A percentile compares a stretch with the other conserved stretches of the same genome.
Evolutionary conservation across 92 coral and sea anemone genomes (phyloP).

Genomic region (Palythoa grandis): DNA sequence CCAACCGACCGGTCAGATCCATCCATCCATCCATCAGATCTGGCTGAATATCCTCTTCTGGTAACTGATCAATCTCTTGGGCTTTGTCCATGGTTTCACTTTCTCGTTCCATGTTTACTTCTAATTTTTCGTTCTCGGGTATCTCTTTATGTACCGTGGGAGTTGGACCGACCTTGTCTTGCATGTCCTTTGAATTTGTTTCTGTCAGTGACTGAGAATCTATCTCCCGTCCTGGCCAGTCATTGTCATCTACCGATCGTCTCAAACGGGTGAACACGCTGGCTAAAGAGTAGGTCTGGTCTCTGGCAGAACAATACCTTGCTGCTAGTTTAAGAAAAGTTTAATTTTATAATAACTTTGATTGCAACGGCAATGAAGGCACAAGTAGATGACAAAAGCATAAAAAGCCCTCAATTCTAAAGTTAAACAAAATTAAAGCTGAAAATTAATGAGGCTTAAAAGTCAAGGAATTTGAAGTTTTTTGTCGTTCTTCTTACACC

Average conservation of each 20-base stretch:
- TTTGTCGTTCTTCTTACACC: too few relatives aligned
- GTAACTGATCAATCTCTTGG: neutral
- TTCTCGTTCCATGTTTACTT: neutral
- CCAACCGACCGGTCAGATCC: constrained; percentile 18
- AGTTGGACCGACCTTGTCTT: neutral
- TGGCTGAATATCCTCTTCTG: neutral
- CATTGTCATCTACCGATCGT: constrained; percentile 1
- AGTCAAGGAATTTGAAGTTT: too few relatives aligned
- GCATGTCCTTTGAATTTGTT: neutral
- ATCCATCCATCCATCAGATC: too few relatives aligned
- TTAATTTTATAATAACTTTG: neutral
- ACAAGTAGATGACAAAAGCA: too few relatives aligned
- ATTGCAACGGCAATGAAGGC: too few relatives aligned
- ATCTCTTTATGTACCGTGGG: neutral
- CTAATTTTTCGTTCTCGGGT: neutral
- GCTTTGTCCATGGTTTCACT: neutral
- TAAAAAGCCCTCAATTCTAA: too few relatives aligned
- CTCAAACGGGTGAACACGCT: constrained; percentile 30
- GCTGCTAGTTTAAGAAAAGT: neutral
- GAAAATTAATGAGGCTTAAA: too few relatives aligned
- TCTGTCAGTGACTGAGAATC: neutral
- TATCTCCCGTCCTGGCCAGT: neutral
- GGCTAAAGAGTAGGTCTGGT: constrained; percentile 17
- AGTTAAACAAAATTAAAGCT: too few relatives aligned
- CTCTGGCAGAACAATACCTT: constrained; percentile 11